Conservation (phyloP, 2,888 invertebrate genomes). For the Alitta virens region DNA sequence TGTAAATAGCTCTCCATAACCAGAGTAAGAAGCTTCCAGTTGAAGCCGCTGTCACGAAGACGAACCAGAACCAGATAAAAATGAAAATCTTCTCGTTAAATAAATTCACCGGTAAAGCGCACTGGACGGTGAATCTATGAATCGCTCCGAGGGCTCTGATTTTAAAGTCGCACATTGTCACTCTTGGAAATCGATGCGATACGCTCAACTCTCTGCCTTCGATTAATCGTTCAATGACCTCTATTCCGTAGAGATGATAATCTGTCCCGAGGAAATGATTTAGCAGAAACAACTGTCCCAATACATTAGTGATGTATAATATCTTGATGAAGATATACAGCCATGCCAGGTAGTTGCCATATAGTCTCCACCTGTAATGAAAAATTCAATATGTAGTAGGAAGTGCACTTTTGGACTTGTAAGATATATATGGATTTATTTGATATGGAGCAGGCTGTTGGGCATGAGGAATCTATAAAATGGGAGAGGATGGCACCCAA, state of each 20-base stretch:
- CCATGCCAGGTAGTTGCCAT: constrained; percentile 59
- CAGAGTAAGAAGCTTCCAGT: constrained; percentile 23
- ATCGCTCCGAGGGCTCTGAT: constrained; percentile 26
- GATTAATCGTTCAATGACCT: constrained; percentile 24
- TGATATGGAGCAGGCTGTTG: no score
- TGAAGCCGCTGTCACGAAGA: constrained; percentile 21
- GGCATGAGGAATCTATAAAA: no score
- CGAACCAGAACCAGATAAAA: constrained; percentile 29
- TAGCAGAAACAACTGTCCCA: constrained; percentile 59
- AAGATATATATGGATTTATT: no score
- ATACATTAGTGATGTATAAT: constrained; percentile 57
- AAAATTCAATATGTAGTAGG: constrained; percentile 16
- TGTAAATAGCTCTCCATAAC: constrained; percentile 12
- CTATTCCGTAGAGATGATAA: constrained; percentile 31
- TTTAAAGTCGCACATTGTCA: constrained; percentile 31
- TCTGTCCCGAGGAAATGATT: constrained; percentile 59
- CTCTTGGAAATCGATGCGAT: constrained; percentile 29
- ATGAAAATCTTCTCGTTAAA: constrained; percentile 28
- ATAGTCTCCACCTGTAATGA: constrained; percentile 41
- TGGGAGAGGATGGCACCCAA: no score
- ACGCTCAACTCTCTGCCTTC: constrained; percentile 22
- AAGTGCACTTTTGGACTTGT: no score
- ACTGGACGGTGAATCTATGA: constrained; percentile 28
- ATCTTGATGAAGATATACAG: constrained; percentile 56
- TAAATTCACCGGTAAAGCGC: constrained; percentile 30